These are phyloP conservation scores for Climacteris rufus DNA, from an alignment of 2,113 vertebrate species.

Conservation along the genomic window DNA sequence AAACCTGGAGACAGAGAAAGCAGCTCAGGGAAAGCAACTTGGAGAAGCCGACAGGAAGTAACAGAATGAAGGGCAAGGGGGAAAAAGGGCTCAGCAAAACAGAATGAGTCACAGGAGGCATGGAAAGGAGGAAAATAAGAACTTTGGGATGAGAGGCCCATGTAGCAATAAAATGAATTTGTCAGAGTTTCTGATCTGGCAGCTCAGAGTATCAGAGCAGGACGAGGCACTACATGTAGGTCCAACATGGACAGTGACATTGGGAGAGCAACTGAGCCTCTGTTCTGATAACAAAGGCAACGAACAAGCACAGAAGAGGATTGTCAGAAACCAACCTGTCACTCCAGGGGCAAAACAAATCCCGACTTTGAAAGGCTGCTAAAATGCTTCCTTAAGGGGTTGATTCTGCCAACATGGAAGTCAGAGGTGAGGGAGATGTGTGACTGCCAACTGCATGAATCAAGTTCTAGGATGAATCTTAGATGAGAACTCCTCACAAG, in stretches of 20 bases:
- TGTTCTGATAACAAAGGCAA: neutral
- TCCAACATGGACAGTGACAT: accelerated
- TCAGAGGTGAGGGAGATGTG: neutral
- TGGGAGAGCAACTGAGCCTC: neutral
- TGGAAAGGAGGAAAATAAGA: neutral
- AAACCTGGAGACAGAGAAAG: neutral
- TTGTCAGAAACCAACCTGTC: neutral
- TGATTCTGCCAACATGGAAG: neutral
- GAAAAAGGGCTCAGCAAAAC: neutral
- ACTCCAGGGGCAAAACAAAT: neutral
- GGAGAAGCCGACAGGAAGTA: neutral
- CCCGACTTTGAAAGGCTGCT: neutral
- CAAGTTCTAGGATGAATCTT: neutral
- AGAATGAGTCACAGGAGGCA: neutral
- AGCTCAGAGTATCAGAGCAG: neutral
- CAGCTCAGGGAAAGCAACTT: neutral
- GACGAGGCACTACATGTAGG: accelerated
- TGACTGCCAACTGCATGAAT: neutral
- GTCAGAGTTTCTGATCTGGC: neutral
- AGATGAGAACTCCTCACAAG: neutral
- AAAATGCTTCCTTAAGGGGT: neutral
- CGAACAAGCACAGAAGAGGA: neutral
- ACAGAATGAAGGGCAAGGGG: neutral
- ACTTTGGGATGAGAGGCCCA: neutral
- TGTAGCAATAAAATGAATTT: neutral